These are phyloP conservation scores for Heliopora coerulea DNA, from an alignment of 92 coral and sea anemone genomes.

Conservation along the genomic window DNA sequence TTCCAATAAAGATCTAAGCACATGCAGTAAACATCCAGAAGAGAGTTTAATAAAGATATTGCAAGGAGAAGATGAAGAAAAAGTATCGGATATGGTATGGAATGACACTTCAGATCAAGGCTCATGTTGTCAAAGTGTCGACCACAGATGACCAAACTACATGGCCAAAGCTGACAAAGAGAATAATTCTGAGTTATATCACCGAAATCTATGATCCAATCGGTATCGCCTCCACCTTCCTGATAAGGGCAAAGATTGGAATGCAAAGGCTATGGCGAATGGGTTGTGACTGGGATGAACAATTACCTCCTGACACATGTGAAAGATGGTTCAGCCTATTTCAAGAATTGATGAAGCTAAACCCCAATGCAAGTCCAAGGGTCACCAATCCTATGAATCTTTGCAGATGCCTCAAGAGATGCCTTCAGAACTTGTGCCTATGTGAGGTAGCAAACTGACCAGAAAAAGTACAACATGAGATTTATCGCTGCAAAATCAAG, in stretches of 20 bases:
- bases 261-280: conserved; percentile 28
- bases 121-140: not conserved
- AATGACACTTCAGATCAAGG: conserved; percentile 22
- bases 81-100: conserved; percentile 29
- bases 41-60: not conserved
- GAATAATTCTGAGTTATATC: conserved; percentile 36
- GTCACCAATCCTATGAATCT: conserved; percentile 27
- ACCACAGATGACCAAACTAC: not conserved
- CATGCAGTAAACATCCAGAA: not conserved
- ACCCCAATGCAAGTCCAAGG: conserved; percentile 36
- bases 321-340: conserved; percentile 47
- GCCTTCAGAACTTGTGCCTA: conserved; percentile 40
- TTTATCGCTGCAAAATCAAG: conserved; percentile 39
- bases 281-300: conserved; percentile 39
- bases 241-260: conserved; percentile 28
- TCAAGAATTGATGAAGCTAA: conserved; percentile 46
- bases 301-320: conserved; percentile 26
- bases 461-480: conserved; percentile 11
- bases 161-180: conserved; percentile 35
- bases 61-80: conserved; percentile 13
- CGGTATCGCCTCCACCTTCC: conserved; percentile 21
- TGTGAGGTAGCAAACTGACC: conserved; percentile 4
- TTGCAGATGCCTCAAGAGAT: conserved; percentile 27
- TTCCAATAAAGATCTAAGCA: conserved; percentile 17
- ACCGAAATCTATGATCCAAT: conserved; percentile 35